phyloP scores from a whole-genome alignment of 2,888 invertebrate genomes.

The Melinopterus prodromus region DNA sequence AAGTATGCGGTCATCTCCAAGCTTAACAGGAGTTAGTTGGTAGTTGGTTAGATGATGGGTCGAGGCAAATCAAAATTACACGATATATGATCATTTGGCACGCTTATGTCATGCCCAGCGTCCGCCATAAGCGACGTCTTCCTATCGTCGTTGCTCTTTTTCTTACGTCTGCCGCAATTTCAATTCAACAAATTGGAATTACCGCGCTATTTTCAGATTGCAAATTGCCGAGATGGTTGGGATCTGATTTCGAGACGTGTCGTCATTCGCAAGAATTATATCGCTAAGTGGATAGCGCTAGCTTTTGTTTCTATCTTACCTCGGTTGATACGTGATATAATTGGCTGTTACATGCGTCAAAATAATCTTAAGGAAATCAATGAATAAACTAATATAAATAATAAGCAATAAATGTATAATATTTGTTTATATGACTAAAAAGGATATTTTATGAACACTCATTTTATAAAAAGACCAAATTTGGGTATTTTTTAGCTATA shows the following conservation, averaged over 20 bases:
- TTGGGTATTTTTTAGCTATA: no score
- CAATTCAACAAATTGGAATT: not conserved
- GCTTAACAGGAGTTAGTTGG: constrained; percentile 42
- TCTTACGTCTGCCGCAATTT: not conserved
- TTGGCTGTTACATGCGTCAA: not conserved
- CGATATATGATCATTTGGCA: constrained; percentile 59
- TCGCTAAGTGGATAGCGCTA: not conserved
- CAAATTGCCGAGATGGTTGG: not conserved
- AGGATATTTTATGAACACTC: no score
- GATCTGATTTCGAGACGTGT: not conserved
- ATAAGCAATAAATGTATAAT: no score
- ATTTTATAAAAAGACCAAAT: no score
- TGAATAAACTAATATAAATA: no score
- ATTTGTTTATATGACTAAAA: no score
- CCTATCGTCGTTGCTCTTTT: not conserved
- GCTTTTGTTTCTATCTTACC: not conserved
- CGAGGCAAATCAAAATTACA: constrained; percentile 59
- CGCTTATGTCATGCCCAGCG: constrained; percentile 56
- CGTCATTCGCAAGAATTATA: not conserved
- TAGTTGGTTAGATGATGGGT: constrained; percentile 41
- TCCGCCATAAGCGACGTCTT: not conserved
- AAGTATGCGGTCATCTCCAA: constrained; percentile 58
- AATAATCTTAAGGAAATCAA: no score
- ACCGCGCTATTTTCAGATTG: not conserved
- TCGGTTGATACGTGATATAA: not conserved